Evolutionary conservation across 2,797 vertebrate species (phyloP).

Genomic region (Macrochelys suwanniensis): DNA sequence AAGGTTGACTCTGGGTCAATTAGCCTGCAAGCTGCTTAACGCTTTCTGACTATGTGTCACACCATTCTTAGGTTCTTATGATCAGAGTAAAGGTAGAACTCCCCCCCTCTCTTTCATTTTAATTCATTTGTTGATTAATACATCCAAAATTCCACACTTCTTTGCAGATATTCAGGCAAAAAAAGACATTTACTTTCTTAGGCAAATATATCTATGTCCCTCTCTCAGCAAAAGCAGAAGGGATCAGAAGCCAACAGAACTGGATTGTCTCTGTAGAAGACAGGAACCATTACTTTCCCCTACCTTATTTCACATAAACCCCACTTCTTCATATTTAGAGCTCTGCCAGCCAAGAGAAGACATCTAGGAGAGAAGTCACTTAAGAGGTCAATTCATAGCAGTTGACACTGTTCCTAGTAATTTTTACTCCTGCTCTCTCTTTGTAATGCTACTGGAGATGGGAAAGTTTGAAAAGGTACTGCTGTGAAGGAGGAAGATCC

Average conservation of each 20-base stretch:
- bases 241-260: not conserved
- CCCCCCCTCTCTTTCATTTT: not conserved
- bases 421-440: not conserved
- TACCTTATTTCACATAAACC: not conserved
- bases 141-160: not conserved
- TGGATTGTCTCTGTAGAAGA: not conserved
- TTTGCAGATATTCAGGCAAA: not conserved
- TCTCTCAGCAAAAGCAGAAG: not conserved
- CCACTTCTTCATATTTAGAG: not conserved
- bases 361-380: not conserved
- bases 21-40: too few species aligned
- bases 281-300: not conserved
- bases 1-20: too few species aligned
- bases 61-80: not conserved
- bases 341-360: not conserved
- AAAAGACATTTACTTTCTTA: not conserved
- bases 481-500: conserved; percentile 24
- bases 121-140: not conserved
- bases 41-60: too few species aligned
- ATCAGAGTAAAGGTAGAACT: not conserved
- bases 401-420: not conserved
- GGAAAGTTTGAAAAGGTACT: not conserved
- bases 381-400: not conserved
- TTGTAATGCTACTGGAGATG: not conserved
- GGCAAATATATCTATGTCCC: not conserved